Evolutionary conservation across 37 sponge, comb jelly and placozoan species (phyloP), one percentile per base, ranked within the genome.

Genomic region (Cliona cf. orientalis): DNA sequence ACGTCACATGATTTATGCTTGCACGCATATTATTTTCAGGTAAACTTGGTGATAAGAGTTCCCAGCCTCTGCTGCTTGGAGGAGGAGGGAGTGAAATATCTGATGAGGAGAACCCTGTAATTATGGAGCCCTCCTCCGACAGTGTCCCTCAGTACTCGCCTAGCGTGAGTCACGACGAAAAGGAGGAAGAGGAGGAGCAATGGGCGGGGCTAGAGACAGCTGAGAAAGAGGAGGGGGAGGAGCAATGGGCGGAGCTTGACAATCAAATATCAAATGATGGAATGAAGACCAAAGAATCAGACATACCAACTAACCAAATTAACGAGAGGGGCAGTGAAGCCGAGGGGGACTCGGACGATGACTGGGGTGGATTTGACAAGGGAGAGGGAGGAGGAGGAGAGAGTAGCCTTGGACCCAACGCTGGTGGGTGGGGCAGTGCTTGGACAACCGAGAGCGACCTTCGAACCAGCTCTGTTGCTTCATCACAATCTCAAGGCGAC

Each of bases 161-260:
- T 0, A 85, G 86, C 42, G 59, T 77, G 22, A 85, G 86, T 42
- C 78, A 85, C 60, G 86, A 85, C 46, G 86, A 85, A 37, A 79
- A 76, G 69, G 68, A 67, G 35, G 25, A 14, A n/a, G 38, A 77
- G 19, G 68, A 7, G 21, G 56, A 41, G 32, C 36, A 72, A 38
- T 6, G 55, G 3, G 73, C 14, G 73, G 23, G 34, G 35, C 35
- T 19, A 53, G 3, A 7, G 17, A 19, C 21, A 49, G 9, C 53
- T 49, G 63, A 62, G 25, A 14, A 49, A 14, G 53, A 49, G 53
- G 53, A 67, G 68, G 36, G 62, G 62, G 59, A 60, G 21, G 56
- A 41, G 32, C 36, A 72, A 38, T 6, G 55, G 3, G 73, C 14
- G 73, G 23, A 22, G 35, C 35, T 19, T 72, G 3, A 7, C n/a